Percentiles rank a stretch among this genome's conserved stretches.
phyloP scores from a whole-genome alignment of 2,113 vertebrate species.

The Nestor notabilis region DNA sequence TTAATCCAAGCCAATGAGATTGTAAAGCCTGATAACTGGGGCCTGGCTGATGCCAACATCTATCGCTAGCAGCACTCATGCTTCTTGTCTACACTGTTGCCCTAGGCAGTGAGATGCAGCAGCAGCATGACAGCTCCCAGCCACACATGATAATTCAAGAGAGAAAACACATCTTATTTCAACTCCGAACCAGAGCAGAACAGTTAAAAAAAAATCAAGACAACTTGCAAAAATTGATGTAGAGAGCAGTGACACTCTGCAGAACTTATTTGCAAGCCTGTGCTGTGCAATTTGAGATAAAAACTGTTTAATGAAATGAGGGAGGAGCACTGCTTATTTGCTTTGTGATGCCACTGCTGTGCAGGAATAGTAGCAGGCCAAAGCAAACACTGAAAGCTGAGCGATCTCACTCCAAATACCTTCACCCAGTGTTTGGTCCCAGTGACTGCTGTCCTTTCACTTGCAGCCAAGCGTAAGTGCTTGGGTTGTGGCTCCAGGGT shows the following conservation, averaged over 20 bases:
- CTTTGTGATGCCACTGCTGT: background rate
- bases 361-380: background rate
- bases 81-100: constrained; percentile 44
- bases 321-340: background rate
- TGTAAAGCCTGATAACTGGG: constrained; percentile 37
- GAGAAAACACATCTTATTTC: constrained; percentile 19
- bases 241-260: constrained; percentile 19
- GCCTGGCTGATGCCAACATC: constrained; percentile 41
- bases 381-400: background rate
- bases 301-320: background rate
- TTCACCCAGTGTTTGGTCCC: background rate
- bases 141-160: constrained; percentile 22
- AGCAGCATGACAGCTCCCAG: constrained; percentile 55
- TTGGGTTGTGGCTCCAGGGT: background rate
- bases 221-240: constrained; percentile 44
- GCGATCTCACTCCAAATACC: background rate
- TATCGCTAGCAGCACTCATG: constrained; percentile 4
- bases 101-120: constrained; percentile 46
- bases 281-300: constrained; percentile 18
- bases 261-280: constrained; percentile 57
- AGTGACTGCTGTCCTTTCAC: background rate
- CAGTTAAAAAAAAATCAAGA: background rate
- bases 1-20: constrained; percentile 39
- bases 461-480: background rate
- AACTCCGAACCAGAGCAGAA: background rate